phyloP scores from a whole-genome alignment of 2,888 invertebrate species.

The Plemyria rubiginata region DNA sequence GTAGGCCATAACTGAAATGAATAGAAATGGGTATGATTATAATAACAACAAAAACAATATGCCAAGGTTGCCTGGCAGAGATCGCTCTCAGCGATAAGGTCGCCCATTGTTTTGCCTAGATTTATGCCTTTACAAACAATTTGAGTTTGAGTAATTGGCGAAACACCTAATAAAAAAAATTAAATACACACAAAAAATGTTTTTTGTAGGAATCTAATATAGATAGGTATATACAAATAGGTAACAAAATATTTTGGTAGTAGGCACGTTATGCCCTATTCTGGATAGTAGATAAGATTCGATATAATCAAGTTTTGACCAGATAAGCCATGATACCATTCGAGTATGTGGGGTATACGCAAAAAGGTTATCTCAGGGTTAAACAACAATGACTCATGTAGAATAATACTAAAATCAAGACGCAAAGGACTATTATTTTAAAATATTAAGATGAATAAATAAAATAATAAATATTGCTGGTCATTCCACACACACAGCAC shows the following conservation, averaged over 20 bases:
- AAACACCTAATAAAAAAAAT: no score
- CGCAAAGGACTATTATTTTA: slow-evolving; percentile 12
- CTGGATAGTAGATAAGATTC: slow-evolving; percentile 7
- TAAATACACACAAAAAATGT: no score
- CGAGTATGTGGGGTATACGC: slow-evolving; percentile 22
- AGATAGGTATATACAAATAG: no score
- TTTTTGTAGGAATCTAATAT: no score
- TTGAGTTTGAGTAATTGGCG: no score
- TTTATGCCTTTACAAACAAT: no score
- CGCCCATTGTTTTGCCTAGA: no score
- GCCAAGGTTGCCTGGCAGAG: no score
- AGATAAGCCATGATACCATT: slow-evolving; percentile 17
- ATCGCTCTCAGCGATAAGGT: no score
- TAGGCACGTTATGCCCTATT: not conserved
- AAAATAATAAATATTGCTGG: no score
- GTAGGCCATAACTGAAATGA: slow-evolving; percentile 83
- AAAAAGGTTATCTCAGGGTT: slow-evolving; percentile 24
- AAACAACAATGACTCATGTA: slow-evolving; percentile 27
- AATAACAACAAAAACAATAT: not conserved
- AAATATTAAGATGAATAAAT: no score
- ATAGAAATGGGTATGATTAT: slow-evolving; percentile 1
- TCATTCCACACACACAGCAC: no score
- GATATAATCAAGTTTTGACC: slow-evolving; percentile 17
- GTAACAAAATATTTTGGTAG: not conserved
- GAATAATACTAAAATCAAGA: slow-evolving; percentile 13